Base-by-base conservation (phyloP, 2,888 invertebrate species). In the Mesorhabditis belari region DNA sequence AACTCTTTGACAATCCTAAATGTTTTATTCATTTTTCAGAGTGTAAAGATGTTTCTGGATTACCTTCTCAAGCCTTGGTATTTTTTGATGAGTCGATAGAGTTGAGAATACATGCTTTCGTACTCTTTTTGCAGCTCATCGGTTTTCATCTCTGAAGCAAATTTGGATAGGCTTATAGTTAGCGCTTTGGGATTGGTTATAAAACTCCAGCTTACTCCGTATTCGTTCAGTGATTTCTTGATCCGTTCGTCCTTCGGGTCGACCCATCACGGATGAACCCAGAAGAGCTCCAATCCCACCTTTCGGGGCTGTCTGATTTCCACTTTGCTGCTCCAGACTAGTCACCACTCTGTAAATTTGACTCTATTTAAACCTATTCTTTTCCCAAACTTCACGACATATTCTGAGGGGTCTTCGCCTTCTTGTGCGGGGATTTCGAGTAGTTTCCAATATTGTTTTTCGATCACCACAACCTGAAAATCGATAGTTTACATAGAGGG, bases 401-500 rank as follows among this genome's bases (percentile, higher is more conserved):
- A 93, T 6, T 89, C 89, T 56, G 90, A 90, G 21, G 92, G 91
- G 2, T 92, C 91, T 84, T 93, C 92, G 75, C 92, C 91, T 82
- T 92, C 92, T 82, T 93, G 92, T 66, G 89, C 88, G 44, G 92
- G 92, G 63, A 93, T 90, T 83, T 92, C 92, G 63, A 93, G 89
- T 77, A 93, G 83, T 5, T 91, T 90, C 92, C 92, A 92, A 84
- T 92, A 92, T 59, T 77, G 77, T 49, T 76, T 74, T 57, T 77
- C 77, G 9, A 77, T 58, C 61, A 77, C 59, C 35, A 70, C 67
- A 0, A 77, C 75, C 75, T 74, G 53, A 12, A 73, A 61, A 21
- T 5, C 5, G 55, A 9, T 26, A 19, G 0, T 6, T 23, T 28
- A 23, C 53, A 28, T 29, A 44, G 44, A n/a, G 44, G 44, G n/a